A percentile compares a stretch with the other conserved stretches of the same genome.
These are phyloP conservation scores for Bilobella aurantiaca DNA, from an alignment of 1,140 invertebrate species.

Conservation along the genomic window DNA sequence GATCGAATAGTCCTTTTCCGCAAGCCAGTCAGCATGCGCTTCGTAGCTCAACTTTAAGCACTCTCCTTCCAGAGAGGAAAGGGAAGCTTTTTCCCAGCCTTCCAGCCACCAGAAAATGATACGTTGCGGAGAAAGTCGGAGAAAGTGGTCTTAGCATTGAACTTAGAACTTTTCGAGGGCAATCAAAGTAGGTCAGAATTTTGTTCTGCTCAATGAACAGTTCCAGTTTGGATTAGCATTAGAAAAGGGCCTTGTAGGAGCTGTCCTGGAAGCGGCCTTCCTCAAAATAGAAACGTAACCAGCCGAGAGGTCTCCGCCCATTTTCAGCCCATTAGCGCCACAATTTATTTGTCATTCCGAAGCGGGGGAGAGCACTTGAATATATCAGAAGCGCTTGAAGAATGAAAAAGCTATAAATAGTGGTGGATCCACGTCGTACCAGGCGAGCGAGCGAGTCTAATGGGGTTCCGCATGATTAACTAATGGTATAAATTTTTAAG, in stretches of 20 bases:
- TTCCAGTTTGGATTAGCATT: too few species aligned
- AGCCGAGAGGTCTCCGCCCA: background rate
- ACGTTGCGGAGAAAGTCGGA: background rate
- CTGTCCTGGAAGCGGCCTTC: too few species aligned
- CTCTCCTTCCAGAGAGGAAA: background rate
- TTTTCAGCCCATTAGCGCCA: background rate
- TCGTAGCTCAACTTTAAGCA: background rate
- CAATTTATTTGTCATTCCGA: background rate
- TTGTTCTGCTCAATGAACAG: background rate
- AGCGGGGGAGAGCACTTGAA: background rate
- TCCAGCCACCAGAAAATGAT: background rate
- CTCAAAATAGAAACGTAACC: background rate
- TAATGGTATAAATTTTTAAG: too few species aligned
- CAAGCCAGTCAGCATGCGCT: slow-evolving; percentile 5
- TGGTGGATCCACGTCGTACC: too few species aligned
- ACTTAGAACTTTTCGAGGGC: background rate
- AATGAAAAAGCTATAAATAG: too few species aligned
- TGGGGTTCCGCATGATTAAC: too few species aligned
- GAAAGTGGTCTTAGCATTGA: slow-evolving; percentile 2
- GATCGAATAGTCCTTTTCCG: slow-evolving; percentile 5
- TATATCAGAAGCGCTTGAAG: too few species aligned
- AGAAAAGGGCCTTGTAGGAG: too few species aligned
- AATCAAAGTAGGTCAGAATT: background rate
- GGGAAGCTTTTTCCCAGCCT: background rate
- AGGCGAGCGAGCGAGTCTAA: too few species aligned